A percentile compares a stretch with the other conserved stretches of the same genome.
Conservation (phyloP, 37 sponge, comb jelly and placozoan species). For the Halichondria panicea region DNA sequence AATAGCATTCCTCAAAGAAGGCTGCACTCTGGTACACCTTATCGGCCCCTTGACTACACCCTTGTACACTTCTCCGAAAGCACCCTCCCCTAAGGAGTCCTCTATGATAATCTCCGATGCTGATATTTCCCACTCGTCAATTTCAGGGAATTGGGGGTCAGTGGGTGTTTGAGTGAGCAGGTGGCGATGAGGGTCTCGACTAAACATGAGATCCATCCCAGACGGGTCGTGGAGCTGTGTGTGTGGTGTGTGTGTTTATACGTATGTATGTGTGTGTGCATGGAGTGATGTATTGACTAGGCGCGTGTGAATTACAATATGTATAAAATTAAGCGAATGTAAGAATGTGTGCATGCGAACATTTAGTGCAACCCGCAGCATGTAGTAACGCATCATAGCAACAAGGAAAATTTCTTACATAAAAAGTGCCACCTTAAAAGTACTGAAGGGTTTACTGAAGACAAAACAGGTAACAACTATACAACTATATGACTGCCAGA, state of each 20-base stretch:
- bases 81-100: conserved; percentile 64
- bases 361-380: no score
- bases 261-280: not conserved
- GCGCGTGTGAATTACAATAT: no score
- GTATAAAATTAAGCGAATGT: no score
- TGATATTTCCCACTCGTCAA: conserved; percentile 79
- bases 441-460: no score
- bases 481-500: no score
- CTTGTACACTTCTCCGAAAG: conserved; percentile 82
- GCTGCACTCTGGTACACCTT: conserved; percentile 5
- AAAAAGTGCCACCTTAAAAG: no score
- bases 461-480: no score
- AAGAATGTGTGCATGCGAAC: no score
- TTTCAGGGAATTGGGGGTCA: not conserved
- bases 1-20: conserved; percentile 17
- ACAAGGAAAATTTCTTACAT: no score
- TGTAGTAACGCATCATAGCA: no score
- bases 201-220: not conserved
- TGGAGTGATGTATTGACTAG: no score
- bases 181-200: not conserved
- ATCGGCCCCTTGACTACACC: conserved; percentile 49
- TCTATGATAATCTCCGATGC: conserved; percentile 53
- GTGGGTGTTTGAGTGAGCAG: not conserved
- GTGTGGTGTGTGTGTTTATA: not conserved
- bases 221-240: no score